These are phyloP conservation scores for Nasua narica DNA, from an alignment of 2,797 vertebrate genomes.

Conservation along the genomic window DNA sequence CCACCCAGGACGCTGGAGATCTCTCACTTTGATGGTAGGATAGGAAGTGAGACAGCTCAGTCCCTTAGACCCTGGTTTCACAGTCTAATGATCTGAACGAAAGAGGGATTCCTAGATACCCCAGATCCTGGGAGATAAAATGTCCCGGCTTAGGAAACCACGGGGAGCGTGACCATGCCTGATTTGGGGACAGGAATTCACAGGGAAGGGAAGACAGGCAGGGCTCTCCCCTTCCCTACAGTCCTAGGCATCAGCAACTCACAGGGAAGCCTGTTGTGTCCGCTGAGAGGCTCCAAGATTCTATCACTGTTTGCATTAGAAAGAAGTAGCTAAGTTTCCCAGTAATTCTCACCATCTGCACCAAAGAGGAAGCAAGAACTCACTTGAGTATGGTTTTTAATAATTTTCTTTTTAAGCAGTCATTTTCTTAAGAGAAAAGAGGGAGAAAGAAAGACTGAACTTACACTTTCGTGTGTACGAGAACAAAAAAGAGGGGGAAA, in stretches of 20 bases:
- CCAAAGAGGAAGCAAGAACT: neutral
- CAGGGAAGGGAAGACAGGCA: accelerated
- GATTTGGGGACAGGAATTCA: neutral
- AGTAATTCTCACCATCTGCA: neutral
- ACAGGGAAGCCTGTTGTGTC: accelerated
- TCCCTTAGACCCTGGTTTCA: neutral
- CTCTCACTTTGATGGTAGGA: neutral
- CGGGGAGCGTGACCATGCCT: neutral
- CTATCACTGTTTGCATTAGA: neutral
- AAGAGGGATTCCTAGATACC: neutral
- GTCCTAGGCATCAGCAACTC: neutral
- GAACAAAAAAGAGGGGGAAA: neutral
- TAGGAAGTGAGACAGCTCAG: accelerated
- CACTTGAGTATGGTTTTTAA: neutral
- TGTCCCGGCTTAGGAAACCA: neutral
- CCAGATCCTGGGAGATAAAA: neutral
- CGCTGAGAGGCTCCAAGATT: neutral
- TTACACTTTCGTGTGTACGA: accelerated
- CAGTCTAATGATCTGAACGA: neutral
- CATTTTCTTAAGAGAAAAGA: neutral
- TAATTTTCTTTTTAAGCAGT: neutral
- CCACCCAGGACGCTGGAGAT: neutral
- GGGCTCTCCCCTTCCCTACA: no score
- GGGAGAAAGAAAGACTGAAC: neutral
- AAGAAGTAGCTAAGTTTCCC: neutral